Base-by-base conservation (phyloP, 2,113 vertebrate genomes). In the Poeciliopsis occidentalis region DNA sequence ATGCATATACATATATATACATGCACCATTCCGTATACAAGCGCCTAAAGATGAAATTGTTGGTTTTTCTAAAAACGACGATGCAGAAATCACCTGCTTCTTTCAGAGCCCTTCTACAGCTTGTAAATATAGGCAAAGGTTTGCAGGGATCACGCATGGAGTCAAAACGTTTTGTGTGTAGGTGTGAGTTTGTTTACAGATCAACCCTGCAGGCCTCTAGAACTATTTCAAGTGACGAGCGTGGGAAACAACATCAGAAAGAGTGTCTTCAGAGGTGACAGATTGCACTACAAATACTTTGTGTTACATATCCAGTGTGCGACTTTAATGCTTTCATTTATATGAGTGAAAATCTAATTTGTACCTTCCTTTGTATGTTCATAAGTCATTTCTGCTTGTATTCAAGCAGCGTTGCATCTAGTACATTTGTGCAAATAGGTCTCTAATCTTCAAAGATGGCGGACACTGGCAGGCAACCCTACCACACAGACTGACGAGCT, bases 191-290 rank as follows among this genome's bases (percentile, higher is more conserved):
- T 76, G 66, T 22, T 57, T 63, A 70, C 34, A 41, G 41, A 82
- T 73, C 39, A 83, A 78, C 79, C 70, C 70, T 34, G 64, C 74
- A 76, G 24, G 82, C 81, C 44, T 86, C 54, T 73, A 78, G 66
- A 79, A 84, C 86, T 90, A 91, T 94, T 92, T 92, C 81, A 81
- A 92, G 91, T 73, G 7, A 61, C 69, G 85, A 92, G 92, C 86
- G 89, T 94, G 94, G 85, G 94, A 94, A 94, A 90, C 82, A 7
- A 78, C 78, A 79, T 88, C 71, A 87, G n/a, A 80, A 67, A 64
- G 76, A 29, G 67, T 81, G 51, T 74, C 72, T 83, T 89, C 78
- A 86, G 64, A 85, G 83, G 64, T 64, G 64, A 87, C 60, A 77
- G 62, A 80, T 57, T 6, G 31, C 5, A 67, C 74, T 51, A 32